Evolutionary conservation across 1,140 invertebrate genomes (phyloP), one percentile per base, ranked within the genome.

Genomic region (Sitophilus oryzae): DNA sequence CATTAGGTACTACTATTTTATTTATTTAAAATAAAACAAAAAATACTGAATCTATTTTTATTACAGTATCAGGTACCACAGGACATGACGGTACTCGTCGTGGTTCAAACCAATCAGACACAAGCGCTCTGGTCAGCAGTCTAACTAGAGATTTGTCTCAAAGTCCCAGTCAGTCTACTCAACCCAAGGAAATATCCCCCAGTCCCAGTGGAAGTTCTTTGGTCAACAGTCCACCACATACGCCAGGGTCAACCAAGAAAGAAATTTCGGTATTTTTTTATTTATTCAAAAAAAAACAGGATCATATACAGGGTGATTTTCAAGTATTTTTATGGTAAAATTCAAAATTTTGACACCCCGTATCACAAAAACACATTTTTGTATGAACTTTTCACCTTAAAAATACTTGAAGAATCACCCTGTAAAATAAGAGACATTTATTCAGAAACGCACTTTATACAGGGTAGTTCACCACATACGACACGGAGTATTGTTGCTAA

Each of bases 91-190:
- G 74, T 74, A 59, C 69, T 73, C 56, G 77, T 52, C 68, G 79
- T 20, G 77, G 78, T 44, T 81, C 79, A 8, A 79, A 80, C 11
- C 79, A 81, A 60, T 82, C 80, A 57, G 82, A 85, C 60, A 83
- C 82, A 21, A 82, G 80, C 70, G 82, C 80, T 49, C 70, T 83
- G 59, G 77, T 83, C 3, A 64, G 64, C 55, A 66, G 62, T 35
- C 21, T 66, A 20, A 64, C 64, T 9, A 55, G 57, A 36, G 64
- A 64, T 35, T 41, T 62, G 14, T 52, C 58, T 19, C 62, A 65
- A 42, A 81, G 79, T 3, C 76, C 75, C 14, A 76, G 73, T 59
- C 71, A 73, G 47, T 74, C 74, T 36, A 76, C 75, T 23, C 76
- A 77, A 61, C 76, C 78, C 0, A 73, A 76, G 52, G 81, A 83